phyloP scores from a whole-genome alignment of 2,797 vertebrate genomes.

The Otus scops region DNA sequence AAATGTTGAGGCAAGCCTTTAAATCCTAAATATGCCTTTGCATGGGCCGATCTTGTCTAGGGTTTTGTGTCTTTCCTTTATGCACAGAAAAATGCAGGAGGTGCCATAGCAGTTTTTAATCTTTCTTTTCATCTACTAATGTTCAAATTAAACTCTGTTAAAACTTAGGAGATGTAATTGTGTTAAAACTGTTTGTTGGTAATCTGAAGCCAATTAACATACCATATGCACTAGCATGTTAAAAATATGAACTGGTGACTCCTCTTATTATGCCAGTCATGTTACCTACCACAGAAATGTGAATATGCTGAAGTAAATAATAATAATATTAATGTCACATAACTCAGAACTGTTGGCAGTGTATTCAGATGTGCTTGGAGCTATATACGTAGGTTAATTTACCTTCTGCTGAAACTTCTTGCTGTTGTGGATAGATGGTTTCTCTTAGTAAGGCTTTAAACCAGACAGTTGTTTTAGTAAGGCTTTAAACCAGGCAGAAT shows the following conservation, averaged over 20 bases:
- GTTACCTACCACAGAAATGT: not conserved
- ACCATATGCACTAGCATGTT: too few species aligned
- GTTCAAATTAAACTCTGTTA: not conserved
- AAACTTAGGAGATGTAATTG: not conserved
- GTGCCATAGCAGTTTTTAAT: not conserved
- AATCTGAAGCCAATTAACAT: not conserved
- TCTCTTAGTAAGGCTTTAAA: not conserved
- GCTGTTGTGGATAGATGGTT: not conserved
- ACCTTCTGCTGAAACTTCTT: not conserved
- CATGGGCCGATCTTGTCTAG: not conserved
- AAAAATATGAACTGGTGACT: not conserved
- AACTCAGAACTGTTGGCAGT: not conserved
- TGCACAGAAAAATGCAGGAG: not conserved
- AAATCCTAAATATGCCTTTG: slow-evolving; percentile 47
- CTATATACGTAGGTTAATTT: not conserved
- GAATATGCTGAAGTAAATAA: not conserved
- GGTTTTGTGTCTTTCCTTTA: not conserved
- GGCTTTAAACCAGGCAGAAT: not conserved
- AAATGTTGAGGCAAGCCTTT: slow-evolving; percentile 62
- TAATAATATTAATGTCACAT: not conserved
- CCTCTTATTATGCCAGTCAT: not conserved
- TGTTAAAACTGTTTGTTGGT: not conserved
- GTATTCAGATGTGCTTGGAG: not conserved
- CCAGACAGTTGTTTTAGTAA: not conserved
- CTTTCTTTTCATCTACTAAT: not conserved